A percentile compares a stretch with the other conserved stretches of the same genome.
phyloP scores from a whole-genome alignment of 2,797 vertebrate species.

The Myripristis murdjan region DNA sequence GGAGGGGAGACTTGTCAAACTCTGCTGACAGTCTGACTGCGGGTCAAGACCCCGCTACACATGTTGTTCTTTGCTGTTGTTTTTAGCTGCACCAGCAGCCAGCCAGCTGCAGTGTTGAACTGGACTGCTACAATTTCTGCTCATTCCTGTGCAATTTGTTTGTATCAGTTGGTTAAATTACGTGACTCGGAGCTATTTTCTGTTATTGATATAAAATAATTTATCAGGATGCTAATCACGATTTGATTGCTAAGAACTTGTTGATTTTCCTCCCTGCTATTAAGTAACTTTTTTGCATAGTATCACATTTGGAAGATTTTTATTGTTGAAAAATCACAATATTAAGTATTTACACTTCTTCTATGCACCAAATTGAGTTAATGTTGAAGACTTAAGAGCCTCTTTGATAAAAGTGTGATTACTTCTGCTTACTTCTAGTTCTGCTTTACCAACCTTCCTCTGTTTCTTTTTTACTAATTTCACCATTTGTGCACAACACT shows the following conservation, averaged over 20 bases:
- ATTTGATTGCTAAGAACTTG: too few species aligned
- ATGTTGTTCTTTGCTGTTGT: conserved; percentile 72
- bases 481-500: conserved; percentile 50
- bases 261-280: neutral
- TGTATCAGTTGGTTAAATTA: neutral
- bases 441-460: conserved; percentile 10
- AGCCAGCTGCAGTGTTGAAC: conserved; percentile 40
- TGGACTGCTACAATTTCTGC: conserved; percentile 4
- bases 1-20: conserved; percentile 71
- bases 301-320: too few species aligned
- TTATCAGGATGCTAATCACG: too few species aligned
- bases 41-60: conserved; percentile 70
- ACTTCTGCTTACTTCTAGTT: too few species aligned
- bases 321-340: too few species aligned
- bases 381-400: neutral
- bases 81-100: conserved; percentile 54
- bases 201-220: neutral
- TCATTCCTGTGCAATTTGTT: conserved; percentile 15
- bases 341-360: neutral
- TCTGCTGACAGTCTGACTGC: conserved; percentile 69
- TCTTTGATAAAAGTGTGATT: neutral
- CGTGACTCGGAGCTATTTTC: neutral
- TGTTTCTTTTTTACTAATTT: conserved; percentile 24
- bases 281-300: neutral
- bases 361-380: neutral